Percentiles rank a stretch among this genome's conserved stretches.
phyloP scores from a whole-genome alignment of 2,888 invertebrate species.

The Caenorhabditis zanzibari region DNA sequence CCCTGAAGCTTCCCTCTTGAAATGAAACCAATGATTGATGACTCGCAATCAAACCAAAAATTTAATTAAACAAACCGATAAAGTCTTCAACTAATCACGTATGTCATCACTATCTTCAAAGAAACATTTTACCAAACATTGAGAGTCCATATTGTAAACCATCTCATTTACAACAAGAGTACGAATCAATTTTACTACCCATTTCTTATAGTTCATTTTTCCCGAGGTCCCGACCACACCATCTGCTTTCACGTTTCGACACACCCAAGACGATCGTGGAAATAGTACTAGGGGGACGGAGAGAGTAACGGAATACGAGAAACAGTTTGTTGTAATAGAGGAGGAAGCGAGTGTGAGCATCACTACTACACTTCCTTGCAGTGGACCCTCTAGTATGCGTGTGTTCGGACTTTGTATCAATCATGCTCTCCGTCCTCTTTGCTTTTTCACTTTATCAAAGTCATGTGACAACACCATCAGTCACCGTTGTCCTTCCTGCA shows the following conservation, averaged over 20 bases:
- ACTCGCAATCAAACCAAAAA: no score
- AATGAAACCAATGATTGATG: not conserved
- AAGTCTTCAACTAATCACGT: conserved; percentile 1
- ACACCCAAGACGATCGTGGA: conserved; percentile 10
- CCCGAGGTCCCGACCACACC: conserved; percentile 22
- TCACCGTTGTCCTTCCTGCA: conserved; percentile 20
- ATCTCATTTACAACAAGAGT: conserved; percentile 26
- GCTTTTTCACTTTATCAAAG: conserved; percentile 51
- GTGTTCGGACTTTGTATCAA: conserved; percentile 61
- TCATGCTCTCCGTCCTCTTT: conserved; percentile 38
- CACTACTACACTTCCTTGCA: not conserved
- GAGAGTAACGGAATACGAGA: conserved; percentile 21
- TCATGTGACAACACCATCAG: conserved; percentile 50
- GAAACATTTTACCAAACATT: conserved; percentile 19
- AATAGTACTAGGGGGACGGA: conserved; percentile 36
- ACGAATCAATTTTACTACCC: conserved; percentile 41
- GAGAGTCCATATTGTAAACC: conserved; percentile 32
- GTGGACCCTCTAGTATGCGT: conserved; percentile 6
- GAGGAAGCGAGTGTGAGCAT: conserved; percentile 22
- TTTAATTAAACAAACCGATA: not conserved
- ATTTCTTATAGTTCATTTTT: conserved; percentile 45
- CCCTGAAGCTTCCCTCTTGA: not conserved
- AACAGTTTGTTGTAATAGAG: conserved; percentile 61
- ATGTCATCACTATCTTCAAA: not conserved
- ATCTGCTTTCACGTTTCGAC: conserved; percentile 37